Conservation (phyloP, 1,140 invertebrate genomes). For the Lamellibrachia luymesi region DNA sequence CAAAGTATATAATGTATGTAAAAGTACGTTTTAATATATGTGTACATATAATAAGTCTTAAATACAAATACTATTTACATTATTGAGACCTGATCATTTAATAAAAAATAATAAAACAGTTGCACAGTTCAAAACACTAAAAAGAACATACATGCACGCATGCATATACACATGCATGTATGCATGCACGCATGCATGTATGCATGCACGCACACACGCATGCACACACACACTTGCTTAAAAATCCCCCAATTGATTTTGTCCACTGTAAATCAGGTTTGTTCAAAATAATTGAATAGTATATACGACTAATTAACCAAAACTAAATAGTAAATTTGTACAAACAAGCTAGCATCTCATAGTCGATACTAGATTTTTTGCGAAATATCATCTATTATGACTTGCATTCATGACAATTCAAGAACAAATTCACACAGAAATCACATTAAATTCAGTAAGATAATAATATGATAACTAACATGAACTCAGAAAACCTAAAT, state of each 20-base stretch:
- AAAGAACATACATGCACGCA: not conserved
- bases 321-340: no score
- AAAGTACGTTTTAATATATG: not conserved
- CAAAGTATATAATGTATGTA: not conserved
- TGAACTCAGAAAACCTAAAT: no score
- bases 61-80: not conserved
- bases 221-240: not conserved
- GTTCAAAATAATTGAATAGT: no score
- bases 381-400: not conserved
- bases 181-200: not conserved
- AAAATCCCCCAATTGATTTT: not conserved
- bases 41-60: not conserved
- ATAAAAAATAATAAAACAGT: not conserved
- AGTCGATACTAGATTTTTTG: not conserved
- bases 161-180: not conserved
- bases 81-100: not conserved
- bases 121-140: not conserved
- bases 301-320: no score
- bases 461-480: no score
- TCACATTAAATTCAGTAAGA: no score
- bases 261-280: no score
- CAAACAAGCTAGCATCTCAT: no score
- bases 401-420: no score
- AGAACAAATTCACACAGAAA: no score
- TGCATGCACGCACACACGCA: not conserved